phyloP scores from a whole-genome alignment of 35 echinoderm and acorn worm species.

The Amphiura filiformis region DNA sequence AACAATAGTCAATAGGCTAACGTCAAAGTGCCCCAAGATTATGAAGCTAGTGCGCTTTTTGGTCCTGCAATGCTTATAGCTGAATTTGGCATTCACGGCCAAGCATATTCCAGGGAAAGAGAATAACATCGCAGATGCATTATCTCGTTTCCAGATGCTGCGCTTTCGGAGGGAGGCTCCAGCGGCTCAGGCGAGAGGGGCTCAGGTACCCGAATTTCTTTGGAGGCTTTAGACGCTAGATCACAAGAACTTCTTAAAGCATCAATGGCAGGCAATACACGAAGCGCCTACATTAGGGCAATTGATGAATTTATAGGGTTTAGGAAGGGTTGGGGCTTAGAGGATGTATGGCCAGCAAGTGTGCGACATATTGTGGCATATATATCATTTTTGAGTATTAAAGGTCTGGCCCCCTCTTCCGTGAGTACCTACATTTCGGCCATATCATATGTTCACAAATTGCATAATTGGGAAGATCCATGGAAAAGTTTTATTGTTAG shows the following conservation, averaged over 20 bases:
- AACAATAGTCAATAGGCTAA: not conserved
- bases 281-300: not conserved
- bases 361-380: not conserved
- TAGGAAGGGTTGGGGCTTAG: not conserved
- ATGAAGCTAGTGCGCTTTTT: conserved; percentile 2
- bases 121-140: conserved; percentile 1
- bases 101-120: not conserved
- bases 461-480: not conserved
- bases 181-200: not conserved
- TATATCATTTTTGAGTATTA: not conserved
- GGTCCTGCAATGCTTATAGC: not conserved
- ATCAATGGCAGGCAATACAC: not conserved
- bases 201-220: not conserved
- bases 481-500: not conserved
- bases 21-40: not conserved
- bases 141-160: not conserved
- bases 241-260: not conserved
- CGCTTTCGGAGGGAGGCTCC: not conserved
- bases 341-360: not conserved
- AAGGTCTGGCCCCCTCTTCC: not conserved
- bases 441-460: not conserved
- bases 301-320: not conserved
- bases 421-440: conserved; percentile 9
- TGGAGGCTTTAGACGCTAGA: not conserved
- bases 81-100: not conserved